phyloP scores from a whole-genome alignment of 1,140 invertebrate species.

The Macrobrachium rosenbergii region DNA sequence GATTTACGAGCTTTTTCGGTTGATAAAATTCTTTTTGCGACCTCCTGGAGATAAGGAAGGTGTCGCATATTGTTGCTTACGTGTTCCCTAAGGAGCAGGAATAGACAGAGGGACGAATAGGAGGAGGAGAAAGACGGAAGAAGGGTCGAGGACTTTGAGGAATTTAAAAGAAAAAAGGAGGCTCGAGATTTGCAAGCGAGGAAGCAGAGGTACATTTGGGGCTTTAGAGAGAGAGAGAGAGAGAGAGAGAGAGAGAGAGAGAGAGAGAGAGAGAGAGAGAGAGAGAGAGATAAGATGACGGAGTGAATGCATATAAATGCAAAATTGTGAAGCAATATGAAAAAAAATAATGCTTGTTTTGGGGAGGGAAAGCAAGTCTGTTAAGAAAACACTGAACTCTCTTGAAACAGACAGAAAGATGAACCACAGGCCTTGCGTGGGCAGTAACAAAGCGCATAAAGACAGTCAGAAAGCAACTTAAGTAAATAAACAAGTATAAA shows the following conservation, averaged over 20 bases:
- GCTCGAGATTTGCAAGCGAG: neutral
- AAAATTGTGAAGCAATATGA: too few species aligned
- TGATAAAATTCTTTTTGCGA: too few species aligned
- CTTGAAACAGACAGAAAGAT: neutral
- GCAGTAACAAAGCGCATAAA: too few species aligned
- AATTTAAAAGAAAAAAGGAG: neutral
- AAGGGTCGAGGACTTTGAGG: neutral
- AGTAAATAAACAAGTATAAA: too few species aligned
- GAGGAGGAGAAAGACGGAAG: neutral
- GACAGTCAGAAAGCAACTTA: too few species aligned
- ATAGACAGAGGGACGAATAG: neutral
- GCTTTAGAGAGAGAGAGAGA: too few species aligned
- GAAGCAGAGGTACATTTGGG: neutral
- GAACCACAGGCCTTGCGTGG: neutral
- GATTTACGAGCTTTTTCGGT: too few species aligned
- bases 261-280: neutral
- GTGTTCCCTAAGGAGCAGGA: neutral
- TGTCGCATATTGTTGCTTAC: too few species aligned
- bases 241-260: slow-evolving; percentile 1
- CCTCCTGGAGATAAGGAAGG: too few species aligned
- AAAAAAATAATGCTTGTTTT: too few species aligned
- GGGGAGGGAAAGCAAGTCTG: neutral
- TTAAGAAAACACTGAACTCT: neutral
- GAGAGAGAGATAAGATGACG: neutral
- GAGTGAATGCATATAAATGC: neutral